phyloP scores from a whole-genome alignment of 2,113 vertebrate genomes.

The Oncorhynchus clarkii region DNA sequence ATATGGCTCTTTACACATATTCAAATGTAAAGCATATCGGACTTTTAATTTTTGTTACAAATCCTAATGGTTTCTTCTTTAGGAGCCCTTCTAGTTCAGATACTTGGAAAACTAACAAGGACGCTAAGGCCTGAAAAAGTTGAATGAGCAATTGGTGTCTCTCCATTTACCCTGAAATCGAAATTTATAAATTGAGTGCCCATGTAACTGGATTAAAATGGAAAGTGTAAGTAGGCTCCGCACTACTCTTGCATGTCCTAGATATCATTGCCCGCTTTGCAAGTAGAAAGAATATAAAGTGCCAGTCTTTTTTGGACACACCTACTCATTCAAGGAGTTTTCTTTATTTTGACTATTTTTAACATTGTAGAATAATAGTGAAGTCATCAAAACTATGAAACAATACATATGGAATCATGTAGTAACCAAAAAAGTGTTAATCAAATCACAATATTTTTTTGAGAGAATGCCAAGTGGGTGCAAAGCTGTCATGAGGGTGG shows the following conservation, averaged over 20 bases:
- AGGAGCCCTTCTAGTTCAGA: neutral
- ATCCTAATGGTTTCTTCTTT: neutral
- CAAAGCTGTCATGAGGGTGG: too few relatives aligned
- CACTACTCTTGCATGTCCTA: constrained; percentile 38
- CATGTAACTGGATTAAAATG: constrained; percentile 57
- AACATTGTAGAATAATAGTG: too few relatives aligned
- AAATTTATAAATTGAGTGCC: constrained; percentile 41
- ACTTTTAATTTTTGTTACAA: neutral
- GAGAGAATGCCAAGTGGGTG: too few relatives aligned
- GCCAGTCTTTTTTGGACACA: neutral
- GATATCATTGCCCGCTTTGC: constrained; percentile 26
- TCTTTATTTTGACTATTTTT: too few relatives aligned
- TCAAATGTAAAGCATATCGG: neutral
- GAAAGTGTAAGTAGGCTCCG: constrained; percentile 31
- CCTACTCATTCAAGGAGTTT: too few relatives aligned
- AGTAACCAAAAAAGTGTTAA: too few relatives aligned
- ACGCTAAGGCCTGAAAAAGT: constrained; percentile 3
- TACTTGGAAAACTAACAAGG: constrained; percentile 5
- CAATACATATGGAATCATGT: too few relatives aligned
- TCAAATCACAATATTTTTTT: too few relatives aligned
- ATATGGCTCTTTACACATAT: neutral
- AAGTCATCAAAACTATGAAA: too few relatives aligned
- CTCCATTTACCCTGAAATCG: constrained; percentile 27
- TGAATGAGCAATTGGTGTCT: constrained; percentile 6
- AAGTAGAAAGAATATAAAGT: constrained; percentile 14